phyloP scores from a whole-genome alignment of 2,797 vertebrate species.

The Lepus townsendii region DNA sequence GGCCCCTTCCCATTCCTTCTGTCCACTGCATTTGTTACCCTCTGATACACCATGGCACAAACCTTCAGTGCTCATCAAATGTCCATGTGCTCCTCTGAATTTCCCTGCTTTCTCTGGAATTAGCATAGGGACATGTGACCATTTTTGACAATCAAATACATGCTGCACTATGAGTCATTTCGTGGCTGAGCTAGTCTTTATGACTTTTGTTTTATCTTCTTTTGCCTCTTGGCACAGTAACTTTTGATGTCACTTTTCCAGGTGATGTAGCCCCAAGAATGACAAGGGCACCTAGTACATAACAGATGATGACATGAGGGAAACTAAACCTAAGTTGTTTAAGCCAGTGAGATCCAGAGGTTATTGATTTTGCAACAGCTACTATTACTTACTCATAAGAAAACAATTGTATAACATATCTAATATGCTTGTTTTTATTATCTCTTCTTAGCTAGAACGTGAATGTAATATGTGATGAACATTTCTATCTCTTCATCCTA shows the following conservation, averaged over 20 bases:
- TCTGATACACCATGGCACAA: background rate
- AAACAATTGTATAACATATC: background rate
- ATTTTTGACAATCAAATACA: conserved; percentile 10
- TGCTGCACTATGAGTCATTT: background rate
- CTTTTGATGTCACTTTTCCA: conserved; percentile 9
- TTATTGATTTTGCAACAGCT: background rate
- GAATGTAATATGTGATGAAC: background rate
- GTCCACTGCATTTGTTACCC: background rate
- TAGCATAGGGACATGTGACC: background rate
- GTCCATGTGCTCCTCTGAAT: background rate
- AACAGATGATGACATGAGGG: background rate
- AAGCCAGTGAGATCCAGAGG: background rate
- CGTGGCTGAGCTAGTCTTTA: background rate
- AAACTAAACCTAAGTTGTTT: conserved; percentile 13
- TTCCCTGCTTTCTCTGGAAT: background rate
- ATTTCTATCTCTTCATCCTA: background rate
- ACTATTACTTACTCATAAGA: background rate
- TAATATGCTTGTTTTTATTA: background rate
- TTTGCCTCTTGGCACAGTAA: conserved; percentile 14
- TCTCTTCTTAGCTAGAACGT: background rate
- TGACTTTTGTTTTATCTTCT: background rate
- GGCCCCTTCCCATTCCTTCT: background rate
- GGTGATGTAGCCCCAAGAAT: background rate
- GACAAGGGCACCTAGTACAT: background rate
- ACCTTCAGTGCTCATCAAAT: background rate